Evolutionary conservation across 2,888 invertebrate genomes (phyloP).

Genomic region (Stenodera caucasica): DNA sequence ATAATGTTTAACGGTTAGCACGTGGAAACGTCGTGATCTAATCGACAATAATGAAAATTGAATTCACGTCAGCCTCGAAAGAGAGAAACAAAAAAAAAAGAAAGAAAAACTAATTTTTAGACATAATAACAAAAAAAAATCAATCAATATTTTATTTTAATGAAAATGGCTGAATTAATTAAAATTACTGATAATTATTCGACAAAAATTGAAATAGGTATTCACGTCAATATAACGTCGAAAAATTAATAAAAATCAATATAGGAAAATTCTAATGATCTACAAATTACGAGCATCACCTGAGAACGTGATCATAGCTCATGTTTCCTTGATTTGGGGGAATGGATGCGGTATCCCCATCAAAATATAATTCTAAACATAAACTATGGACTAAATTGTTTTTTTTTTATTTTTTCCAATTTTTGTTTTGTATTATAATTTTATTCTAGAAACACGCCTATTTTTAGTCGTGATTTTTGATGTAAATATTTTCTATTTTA

Average conservation of each 20-base stretch:
- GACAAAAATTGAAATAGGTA: too few relatives aligned
- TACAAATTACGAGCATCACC: constrained; percentile 16
- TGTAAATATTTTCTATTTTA: background rate
- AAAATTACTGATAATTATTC: too few relatives aligned
- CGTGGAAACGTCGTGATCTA: constrained; percentile 31
- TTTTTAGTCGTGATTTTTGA: background rate
- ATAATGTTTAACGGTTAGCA: constrained; percentile 27
- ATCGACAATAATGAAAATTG: constrained; percentile 20
- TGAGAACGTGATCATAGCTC: constrained; percentile 28
- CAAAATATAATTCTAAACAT: background rate
- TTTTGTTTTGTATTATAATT: too few relatives aligned
- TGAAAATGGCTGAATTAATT: too few relatives aligned
- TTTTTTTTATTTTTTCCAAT: too few relatives aligned
- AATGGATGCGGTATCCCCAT: background rate
- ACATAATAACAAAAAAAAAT: too few relatives aligned
- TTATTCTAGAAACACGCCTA: background rate
- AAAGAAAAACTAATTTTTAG: background rate
- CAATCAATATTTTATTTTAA: too few relatives aligned
- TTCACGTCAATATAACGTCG: too few relatives aligned
- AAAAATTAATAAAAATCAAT: too few relatives aligned
- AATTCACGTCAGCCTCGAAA: constrained; percentile 11
- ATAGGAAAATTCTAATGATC: background rate
- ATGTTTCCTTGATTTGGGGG: constrained; percentile 11
- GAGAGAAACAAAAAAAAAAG: background rate
- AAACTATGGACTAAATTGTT: background rate